Conservation (phyloP, 1,140 invertebrate genomes). For the Portunus trituberculatus region DNA sequence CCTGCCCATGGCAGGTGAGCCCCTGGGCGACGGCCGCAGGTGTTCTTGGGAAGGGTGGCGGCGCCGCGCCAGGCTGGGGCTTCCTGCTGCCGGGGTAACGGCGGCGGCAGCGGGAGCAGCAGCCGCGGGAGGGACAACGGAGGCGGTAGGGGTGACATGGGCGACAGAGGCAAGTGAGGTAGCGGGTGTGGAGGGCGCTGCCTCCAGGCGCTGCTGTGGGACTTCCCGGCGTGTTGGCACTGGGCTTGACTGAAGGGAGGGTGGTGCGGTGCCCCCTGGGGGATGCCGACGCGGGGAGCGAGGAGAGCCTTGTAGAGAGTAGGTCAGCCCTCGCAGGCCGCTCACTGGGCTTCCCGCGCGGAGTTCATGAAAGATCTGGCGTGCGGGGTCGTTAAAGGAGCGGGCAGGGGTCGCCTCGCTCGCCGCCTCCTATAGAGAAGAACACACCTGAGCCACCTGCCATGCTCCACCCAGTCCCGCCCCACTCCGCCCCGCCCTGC, state of each 20-base stretch:
- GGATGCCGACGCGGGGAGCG: slow-evolving; percentile 58
- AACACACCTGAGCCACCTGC: slow-evolving; percentile 47
- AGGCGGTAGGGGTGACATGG: neutral
- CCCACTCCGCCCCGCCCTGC: neutral
- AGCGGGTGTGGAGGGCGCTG: neutral
- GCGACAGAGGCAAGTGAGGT: neutral
- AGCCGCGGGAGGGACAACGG: neutral
- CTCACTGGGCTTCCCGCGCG: slow-evolving; percentile 26
- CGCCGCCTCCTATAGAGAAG: slow-evolving; percentile 69
- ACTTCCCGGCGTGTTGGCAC: slow-evolving; percentile 44
- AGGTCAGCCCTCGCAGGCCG: slow-evolving; percentile 44
- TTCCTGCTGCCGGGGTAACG: neutral
- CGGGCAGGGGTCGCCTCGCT: slow-evolving; percentile 48
- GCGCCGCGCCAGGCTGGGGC: neutral
- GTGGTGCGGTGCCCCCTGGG: slow-evolving; percentile 67
- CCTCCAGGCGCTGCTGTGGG: neutral
- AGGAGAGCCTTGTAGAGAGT: slow-evolving; percentile 68
- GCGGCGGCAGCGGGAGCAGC: neutral
- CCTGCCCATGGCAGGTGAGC: slow-evolving; percentile 45
- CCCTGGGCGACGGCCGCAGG: slow-evolving; percentile 37
- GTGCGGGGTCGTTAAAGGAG: slow-evolving; percentile 70
- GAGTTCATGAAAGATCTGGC: slow-evolving; percentile 74
- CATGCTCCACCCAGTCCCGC: neutral
- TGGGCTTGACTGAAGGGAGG: slow-evolving; percentile 71
- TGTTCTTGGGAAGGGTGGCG: neutral